Evolutionary conservation across 1,140 invertebrate species (phyloP).

Genomic region (Aleiodes sp.): DNA sequence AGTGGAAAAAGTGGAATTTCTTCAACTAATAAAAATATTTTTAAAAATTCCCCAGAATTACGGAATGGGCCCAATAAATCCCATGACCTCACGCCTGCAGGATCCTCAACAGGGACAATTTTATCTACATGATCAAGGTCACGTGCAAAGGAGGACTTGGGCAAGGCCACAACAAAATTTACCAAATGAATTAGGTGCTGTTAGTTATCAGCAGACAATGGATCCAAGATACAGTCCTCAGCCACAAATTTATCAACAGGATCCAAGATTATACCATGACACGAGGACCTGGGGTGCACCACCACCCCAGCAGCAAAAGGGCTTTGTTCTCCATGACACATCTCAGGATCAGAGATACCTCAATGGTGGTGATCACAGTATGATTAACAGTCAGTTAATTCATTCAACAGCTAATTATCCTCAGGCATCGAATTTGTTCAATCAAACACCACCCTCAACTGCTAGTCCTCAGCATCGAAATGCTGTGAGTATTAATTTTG

Average conservation of each 20-base stretch:
- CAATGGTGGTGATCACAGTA: conserved; percentile 63
- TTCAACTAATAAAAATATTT: conserved; percentile 18
- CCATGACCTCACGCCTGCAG: conserved; percentile 61
- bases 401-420: conserved; percentile 58
- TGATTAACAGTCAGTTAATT: conserved; percentile 64
- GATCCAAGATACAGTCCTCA: conserved; percentile 57
- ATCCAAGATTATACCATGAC: conserved; percentile 61
- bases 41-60: conserved; percentile 49
- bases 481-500: conserved; percentile 52
- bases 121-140: conserved; percentile 77
- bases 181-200: conserved; percentile 60
- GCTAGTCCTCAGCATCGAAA: conserved; percentile 66
- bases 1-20: background rate
- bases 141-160: conserved; percentile 77
- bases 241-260: conserved; percentile 59
- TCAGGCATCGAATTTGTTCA: conserved; percentile 58
- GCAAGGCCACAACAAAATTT: conserved; percentile 67
- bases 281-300: conserved; percentile 59
- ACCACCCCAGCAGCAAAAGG: conserved; percentile 54
- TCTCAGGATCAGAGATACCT: conserved; percentile 63
- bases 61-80: conserved; percentile 56
- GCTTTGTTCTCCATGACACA: conserved; percentile 62
- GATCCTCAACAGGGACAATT: conserved; percentile 71
- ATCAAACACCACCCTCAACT: conserved; percentile 63
- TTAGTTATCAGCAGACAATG: conserved; percentile 57